Percentiles rank a stretch among this genome's conserved stretches.
phyloP scores from a whole-genome alignment of 2,888 invertebrate species.

The Scaptomyza parva region DNA sequence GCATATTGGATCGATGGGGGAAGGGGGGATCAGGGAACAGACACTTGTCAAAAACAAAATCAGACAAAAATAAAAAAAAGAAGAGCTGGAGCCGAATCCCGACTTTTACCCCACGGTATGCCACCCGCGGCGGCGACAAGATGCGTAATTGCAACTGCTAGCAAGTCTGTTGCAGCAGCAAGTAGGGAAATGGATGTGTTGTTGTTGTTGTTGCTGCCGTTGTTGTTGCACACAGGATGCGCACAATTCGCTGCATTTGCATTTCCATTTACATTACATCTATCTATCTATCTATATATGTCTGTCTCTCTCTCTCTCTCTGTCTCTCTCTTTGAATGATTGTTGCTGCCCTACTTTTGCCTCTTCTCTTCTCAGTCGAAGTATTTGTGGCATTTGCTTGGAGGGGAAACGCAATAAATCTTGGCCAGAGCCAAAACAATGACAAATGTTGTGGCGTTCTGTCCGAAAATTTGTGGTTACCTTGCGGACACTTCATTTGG shows the following conservation, averaged over 20 bases:
- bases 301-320: not conserved
- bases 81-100: too few relatives aligned
- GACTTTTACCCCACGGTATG: conserved; percentile 37
- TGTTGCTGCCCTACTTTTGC: not conserved
- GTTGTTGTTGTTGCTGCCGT: not conserved
- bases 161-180: conserved; percentile 40
- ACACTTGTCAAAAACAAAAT: conserved; percentile 82
- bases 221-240: conserved; percentile 62
- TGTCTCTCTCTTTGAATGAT: not conserved
- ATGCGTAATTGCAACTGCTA: conserved; percentile 78
- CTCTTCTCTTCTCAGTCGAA: not conserved
- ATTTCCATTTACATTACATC: conserved; percentile 21
- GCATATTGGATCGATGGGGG: not conserved
- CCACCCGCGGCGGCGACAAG: conserved; percentile 67
- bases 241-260: conserved; percentile 65
- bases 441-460: conserved; percentile 67
- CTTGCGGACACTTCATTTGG: conserved; percentile 73
- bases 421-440: conserved; percentile 77
- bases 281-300: not conserved
- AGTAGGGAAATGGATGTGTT: conserved; percentile 28
- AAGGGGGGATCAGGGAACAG: conserved; percentile 49
- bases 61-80: conserved; percentile 63
- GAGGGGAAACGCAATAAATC: conserved; percentile 63
- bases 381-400: conserved; percentile 2
- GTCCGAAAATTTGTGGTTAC: conserved; percentile 60